A percentile compares a stretch with the other conserved stretches of the same genome.
Evolutionary conservation across 2,113 vertebrate species (phyloP).

Genomic region (Aspidoscelis tigris): DNA sequence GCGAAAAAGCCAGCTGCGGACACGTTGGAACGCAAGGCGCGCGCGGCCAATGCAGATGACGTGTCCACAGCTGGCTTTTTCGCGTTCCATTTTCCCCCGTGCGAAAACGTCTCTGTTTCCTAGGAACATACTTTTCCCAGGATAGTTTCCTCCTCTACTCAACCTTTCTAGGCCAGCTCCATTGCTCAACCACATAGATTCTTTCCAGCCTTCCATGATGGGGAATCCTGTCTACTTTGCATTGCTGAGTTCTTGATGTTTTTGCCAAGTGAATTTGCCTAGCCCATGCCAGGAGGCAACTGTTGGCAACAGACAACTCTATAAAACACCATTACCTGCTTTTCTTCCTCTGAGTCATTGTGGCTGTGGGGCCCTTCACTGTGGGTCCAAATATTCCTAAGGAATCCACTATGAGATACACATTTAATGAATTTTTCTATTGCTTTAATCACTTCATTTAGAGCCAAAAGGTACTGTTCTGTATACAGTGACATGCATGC

Average conservation of each 20-base stretch:
- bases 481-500: slow-evolving; percentile 28
- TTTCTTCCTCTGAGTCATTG: neutral
- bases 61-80: too few relatives aligned
- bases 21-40: too few relatives aligned
- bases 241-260: neutral
- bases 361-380: neutral
- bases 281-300: slow-evolving; percentile 13
- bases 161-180: neutral
- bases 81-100: too few relatives aligned
- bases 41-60: too few relatives aligned
- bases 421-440: accelerated
- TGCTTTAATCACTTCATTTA: slow-evolving; percentile 7
- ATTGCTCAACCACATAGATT: neutral
- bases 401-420: neutral
- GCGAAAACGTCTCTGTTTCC: too few relatives aligned
- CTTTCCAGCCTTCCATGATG: neutral
- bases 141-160: neutral
- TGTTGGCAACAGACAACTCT: neutral
- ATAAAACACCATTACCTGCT: neutral
- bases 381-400: neutral
- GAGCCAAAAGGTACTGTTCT: neutral
- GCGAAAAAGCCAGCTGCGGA: too few relatives aligned
- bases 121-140: neutral
- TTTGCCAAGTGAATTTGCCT: neutral
- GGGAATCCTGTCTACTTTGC: neutral